phyloP scores from a whole-genome alignment of 2,888 invertebrate genomes.

The Ectemnius cavifrons region DNA sequence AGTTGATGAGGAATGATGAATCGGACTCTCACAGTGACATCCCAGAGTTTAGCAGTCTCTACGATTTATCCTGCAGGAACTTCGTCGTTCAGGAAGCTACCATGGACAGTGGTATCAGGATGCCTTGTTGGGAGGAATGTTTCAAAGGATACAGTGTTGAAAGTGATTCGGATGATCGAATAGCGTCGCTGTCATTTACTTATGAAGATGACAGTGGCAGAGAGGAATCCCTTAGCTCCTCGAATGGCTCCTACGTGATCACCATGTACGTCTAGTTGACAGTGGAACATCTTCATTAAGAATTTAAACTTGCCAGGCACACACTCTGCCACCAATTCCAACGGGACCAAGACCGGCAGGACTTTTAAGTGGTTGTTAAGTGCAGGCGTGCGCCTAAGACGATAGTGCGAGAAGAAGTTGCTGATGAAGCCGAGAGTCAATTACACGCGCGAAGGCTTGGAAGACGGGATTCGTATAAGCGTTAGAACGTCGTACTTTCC shows the following conservation, averaged over 20 bases:
- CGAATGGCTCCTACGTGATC: slow-evolving; percentile 40
- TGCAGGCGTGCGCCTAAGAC: background rate
- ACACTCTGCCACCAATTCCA: too few relatives aligned
- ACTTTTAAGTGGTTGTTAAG: too few relatives aligned
- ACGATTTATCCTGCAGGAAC: background rate
- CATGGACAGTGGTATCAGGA: background rate
- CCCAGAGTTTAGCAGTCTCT: slow-evolving; percentile 17
- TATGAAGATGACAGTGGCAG: slow-evolving; percentile 11
- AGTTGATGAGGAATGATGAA: background rate
- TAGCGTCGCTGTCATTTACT: background rate
- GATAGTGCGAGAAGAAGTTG: background rate
- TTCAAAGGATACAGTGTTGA: too few relatives aligned
- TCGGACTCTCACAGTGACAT: slow-evolving; percentile 8
- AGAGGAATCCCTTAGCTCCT: background rate
- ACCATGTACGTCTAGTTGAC: slow-evolving; percentile 48
- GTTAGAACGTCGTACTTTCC: too few relatives aligned
- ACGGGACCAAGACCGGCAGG: too few relatives aligned
- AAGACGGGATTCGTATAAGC: too few relatives aligned
- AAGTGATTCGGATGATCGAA: background rate
- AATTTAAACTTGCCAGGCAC: too few relatives aligned
- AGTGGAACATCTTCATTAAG: background rate
- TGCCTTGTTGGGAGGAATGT: too few relatives aligned
- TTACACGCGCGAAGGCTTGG: too few relatives aligned
- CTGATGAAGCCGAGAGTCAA: too few relatives aligned
- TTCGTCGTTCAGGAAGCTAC: background rate